These are phyloP conservation scores for Pristionchus japonicus DNA, from an alignment of 2,888 invertebrate genomes.

Conservation along the genomic window DNA sequence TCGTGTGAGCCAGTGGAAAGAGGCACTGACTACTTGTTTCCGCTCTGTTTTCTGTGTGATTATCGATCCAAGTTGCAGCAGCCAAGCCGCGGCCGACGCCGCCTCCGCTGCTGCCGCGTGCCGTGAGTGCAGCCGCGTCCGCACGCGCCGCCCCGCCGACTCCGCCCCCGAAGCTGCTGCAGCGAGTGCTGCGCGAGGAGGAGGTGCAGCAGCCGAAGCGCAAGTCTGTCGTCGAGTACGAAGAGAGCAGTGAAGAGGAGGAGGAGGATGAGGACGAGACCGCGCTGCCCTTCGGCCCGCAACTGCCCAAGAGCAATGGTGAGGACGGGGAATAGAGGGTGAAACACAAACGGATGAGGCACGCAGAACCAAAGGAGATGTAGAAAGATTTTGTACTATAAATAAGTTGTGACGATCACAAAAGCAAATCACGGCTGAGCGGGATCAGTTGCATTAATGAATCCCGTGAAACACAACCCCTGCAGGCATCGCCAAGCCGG, in stretches of 20 bases:
- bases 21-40: too few relatives aligned
- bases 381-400: too few relatives aligned
- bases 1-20: neutral
- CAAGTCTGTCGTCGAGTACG: neutral
- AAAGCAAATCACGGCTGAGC: too few relatives aligned
- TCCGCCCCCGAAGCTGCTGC: neutral
- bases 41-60: neutral
- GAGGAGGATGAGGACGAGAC: neutral
- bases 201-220: neutral
- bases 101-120: constrained; percentile 3
- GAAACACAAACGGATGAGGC: neutral
- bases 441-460: too few relatives aligned
- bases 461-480: neutral
- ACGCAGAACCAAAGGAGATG: neutral
- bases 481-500: neutral
- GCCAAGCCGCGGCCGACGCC: neutral
- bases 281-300: neutral
- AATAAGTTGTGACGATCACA: too few relatives aligned
- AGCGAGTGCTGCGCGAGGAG: neutral
- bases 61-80: neutral
- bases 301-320: constrained; percentile 19
- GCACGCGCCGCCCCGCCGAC: neutral
- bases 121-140: neutral
- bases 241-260: neutral
- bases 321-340: neutral